Evolutionary conservation across 2,797 vertebrate genomes (phyloP), one percentile per base, ranked within the genome.

Genomic region (Hippocampus kuda): DNA sequence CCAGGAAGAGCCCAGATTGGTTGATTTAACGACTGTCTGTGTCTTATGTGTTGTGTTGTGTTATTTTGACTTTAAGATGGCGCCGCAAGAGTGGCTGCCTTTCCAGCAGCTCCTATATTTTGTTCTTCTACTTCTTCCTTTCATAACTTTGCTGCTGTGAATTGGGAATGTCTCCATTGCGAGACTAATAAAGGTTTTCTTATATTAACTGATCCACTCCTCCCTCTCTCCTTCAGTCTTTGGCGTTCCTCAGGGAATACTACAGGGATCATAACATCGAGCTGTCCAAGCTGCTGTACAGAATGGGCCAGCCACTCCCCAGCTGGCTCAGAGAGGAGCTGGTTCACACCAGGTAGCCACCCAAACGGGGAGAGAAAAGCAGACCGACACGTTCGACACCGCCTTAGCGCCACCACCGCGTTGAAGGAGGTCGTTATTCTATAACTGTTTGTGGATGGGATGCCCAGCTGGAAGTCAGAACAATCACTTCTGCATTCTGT

Each of bases 231-330:
- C 27, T 67, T 51, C 89, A 99, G 97, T 97, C 96, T 0, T 92
- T 94, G 78, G 77, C 84, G 70, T 96, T 97, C 91, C 93, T 99
- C 84, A 91, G 92, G 87, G 94, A 96, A 75, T 95, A 99, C 89
- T 99, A 96, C 86, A 89, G 94, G 88, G 96, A 98, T 91, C 95
- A 97, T 85, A 99, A 98, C 85, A 92, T 99, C 0, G 96, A 99
- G 88, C 93, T 99, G 67, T 99, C 97, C 77, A 99, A 99, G 91
- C 91, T 98, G 76, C 95, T 99, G 72, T 98, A 98, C 86, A 94
- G 94, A 82, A 97, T 98, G 93, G 94, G 95, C 75, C 97, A 98
- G 91, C 92, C 94, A 0, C 83, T 99, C 83, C 96, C 97, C 78
- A 94, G 93, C 85, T 99, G 97, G 97, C 93, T 99, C 75, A 79